Conservation (phyloP, 2,888 invertebrate species). For the Theodoxus fluviatilis region DNA sequence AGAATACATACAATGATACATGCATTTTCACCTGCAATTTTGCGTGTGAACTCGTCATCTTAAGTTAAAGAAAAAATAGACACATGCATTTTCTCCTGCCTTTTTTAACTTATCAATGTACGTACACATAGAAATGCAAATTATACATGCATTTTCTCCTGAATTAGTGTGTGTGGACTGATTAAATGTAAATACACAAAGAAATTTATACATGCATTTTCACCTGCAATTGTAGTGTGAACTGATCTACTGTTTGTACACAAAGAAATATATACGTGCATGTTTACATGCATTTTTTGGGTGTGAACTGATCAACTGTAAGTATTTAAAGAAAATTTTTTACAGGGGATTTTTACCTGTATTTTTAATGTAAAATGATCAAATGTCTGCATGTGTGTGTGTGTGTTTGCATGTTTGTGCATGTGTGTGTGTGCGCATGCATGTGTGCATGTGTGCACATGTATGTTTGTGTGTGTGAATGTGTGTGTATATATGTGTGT, state of each 20-base stretch:
- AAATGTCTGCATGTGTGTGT: background rate
- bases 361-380: background rate
- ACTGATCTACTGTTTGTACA: too few species aligned
- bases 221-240: too few species aligned
- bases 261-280: too few species aligned
- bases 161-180: conserved; percentile 64
- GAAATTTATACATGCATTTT: too few species aligned
- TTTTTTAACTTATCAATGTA: too few species aligned
- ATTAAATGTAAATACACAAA: conserved; percentile 64
- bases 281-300: background rate
- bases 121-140: conserved; percentile 59
- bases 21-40: conserved; percentile 61
- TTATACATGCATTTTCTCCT: conserved; percentile 59
- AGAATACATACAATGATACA: conserved; percentile 59
- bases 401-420: background rate
- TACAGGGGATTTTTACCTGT: background rate
- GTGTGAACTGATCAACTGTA: background rate
- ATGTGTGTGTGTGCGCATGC: background rate
- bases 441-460: background rate
- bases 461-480: conserved; percentile 17
- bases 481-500: background rate
- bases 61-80: too few species aligned
- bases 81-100: too few species aligned
- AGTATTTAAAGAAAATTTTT: too few species aligned
- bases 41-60: conserved; percentile 63